Evolutionary conservation across 2,888 invertebrate species (phyloP).

Genomic region (Molorchus minor): DNA sequence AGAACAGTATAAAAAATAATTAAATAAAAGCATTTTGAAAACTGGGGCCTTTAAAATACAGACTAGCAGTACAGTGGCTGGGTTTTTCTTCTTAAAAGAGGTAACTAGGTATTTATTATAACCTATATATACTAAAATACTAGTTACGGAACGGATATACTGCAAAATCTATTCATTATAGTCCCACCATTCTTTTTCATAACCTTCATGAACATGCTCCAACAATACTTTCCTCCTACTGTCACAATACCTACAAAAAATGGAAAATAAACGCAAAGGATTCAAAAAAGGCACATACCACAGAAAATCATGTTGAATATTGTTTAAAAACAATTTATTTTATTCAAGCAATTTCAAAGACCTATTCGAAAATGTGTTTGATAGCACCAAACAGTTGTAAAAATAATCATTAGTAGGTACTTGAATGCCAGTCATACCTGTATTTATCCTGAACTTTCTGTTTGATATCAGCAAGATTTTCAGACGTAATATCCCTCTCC

Average conservation of each 20-base stretch:
- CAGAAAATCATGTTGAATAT: constrained; percentile 18
- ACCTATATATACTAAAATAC: constrained; percentile 47
- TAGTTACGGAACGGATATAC: constrained; percentile 47
- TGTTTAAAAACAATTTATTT: too few species aligned
- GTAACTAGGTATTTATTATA: constrained; percentile 49
- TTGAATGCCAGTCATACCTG: constrained; percentile 68
- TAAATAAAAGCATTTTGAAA: constrained; percentile 24
- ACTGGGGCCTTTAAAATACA: constrained; percentile 36
- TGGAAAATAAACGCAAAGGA: constrained; percentile 30
- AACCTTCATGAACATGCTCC: constrained; percentile 98
- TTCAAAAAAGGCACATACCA: constrained; percentile 23
- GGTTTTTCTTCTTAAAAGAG: constrained; percentile 40
- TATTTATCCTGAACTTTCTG: constrained; percentile 99
- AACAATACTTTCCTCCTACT: constrained; percentile 93
- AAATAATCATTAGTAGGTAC: background rate
- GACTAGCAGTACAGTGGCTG: constrained; percentile 28
- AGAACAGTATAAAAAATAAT: constrained; percentile 31
- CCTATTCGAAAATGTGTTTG: too few species aligned
- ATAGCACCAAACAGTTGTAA: constrained; percentile 9
- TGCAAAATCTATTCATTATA: constrained; percentile 78
- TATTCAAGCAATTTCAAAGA: too few species aligned
- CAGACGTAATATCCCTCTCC: constrained; percentile 96
- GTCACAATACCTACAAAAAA: constrained; percentile 91
- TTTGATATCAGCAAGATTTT: constrained; percentile 96
- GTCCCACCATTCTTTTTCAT: constrained; percentile 98